Conservation (phyloP, 2,113 vertebrate species). For the Tapirus terrestris region DNA sequence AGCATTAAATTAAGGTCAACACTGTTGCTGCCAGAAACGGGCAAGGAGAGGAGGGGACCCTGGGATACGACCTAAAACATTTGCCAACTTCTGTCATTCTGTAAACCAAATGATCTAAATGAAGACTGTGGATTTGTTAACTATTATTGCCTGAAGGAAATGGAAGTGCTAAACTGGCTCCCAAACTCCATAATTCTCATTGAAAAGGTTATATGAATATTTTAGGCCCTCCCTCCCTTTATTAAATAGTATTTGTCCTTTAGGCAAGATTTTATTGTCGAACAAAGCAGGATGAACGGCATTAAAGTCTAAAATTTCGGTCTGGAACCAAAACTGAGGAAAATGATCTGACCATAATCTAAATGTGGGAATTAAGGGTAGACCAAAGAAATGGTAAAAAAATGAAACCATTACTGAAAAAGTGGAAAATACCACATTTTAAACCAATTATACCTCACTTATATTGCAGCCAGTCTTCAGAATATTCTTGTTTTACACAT, state of each 20-base stretch:
- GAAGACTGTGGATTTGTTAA: neutral
- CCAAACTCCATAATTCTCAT: neutral
- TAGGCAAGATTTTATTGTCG: neutral
- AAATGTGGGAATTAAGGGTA: neutral
- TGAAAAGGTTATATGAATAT: neutral
- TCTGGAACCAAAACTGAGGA: constrained; percentile 7
- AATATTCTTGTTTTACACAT: neutral
- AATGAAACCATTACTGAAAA: constrained; percentile 18
- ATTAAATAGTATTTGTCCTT: neutral
- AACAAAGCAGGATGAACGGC: neutral
- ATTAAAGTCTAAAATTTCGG: constrained; percentile 25
- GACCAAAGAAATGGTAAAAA: neutral
- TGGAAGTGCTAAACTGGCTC: neutral
- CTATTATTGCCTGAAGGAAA: neutral
- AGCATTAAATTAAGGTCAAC: neutral
- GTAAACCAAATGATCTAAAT: neutral
- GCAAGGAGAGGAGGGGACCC: neutral
- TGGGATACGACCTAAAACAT: neutral
- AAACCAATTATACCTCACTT: neutral
- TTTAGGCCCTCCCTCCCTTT: neutral
- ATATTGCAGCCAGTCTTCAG: neutral
- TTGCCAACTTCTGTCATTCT: neutral
- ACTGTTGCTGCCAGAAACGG: neutral
- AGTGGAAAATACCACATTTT: constrained; percentile 24
- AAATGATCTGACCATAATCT: neutral